Evolutionary conservation across 2,888 invertebrate species (phyloP), one percentile per base, ranked within the genome.

Genomic region (Heliconius aoede): DNA sequence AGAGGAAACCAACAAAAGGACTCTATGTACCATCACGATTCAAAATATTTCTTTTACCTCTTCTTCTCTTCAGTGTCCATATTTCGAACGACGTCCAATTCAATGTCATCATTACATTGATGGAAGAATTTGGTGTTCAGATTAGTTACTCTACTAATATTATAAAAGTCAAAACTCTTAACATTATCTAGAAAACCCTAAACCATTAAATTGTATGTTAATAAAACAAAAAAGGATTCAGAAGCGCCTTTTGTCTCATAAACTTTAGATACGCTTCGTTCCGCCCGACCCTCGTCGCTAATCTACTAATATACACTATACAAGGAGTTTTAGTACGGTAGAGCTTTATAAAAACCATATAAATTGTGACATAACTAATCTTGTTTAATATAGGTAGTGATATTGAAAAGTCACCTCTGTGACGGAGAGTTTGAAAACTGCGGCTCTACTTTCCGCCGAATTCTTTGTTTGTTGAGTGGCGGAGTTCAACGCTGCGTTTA

Each of bases 221-320:
- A 58, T 58, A 72, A 36, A 36, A 26, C 36, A 26, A 60, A 46
- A 60, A 58, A 58, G 36, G 72, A 36, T 60, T 55, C 58, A n/a
- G 36, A 18, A 26, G 24, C 60, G 36, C 36, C 26, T 26, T 72
- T 72, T 72, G 60, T 72, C 32, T 60, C 60, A 72, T 72, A 72
- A 72, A 72, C 71, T 72, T 72, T 72, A 72, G 60, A 72, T 72
- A 72, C 71, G 36, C 32, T 36, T n/a, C 71, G 26, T 60, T 72
- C 36, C 9, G 26, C 71, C 60, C 60, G 60, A 72, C 72, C 60
- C 60, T 72, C 18, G 72, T 58, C 58, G 58, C 72, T 72, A 60
- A 60, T 72, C 60, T 72, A 11, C 69, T 69, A 69, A 69, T 69
- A 69, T 30, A 69, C 69, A 69, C 69, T 55, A 55, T n/a, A 55